Evolutionary conservation across 1,140 invertebrate species (phyloP), one percentile per base, ranked within the genome.

Genomic region (Conus ventricosus): DNA sequence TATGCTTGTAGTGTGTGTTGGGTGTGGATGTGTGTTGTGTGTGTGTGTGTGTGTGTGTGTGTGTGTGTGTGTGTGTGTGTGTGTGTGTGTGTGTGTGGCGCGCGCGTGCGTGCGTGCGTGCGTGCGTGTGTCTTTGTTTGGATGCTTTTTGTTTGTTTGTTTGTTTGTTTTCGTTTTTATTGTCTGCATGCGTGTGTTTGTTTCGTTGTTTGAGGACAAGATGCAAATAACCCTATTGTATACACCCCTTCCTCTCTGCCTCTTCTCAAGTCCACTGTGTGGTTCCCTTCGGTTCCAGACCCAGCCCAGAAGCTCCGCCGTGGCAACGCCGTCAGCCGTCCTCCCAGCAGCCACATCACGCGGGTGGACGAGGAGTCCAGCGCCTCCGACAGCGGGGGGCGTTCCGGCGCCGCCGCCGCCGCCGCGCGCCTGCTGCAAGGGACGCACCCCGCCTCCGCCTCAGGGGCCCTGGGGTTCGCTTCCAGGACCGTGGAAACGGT

Each of bases 341-440:
- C 91, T 11, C 93, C 91, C 1, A 92, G 91, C 88, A 90, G 91
- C 84, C 91, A 93, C 82, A 90, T 93, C 78, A 91, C 92, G 17
- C 90, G 91, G 5, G 93, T 93, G 55, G 92, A 93, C 88, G 93
- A 94, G 84, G 93, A 94, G 85, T 93, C 92, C 39, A 90, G 81
- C 25, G 92, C 89, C 54, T 87, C 90, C 5, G 90, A 91, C 80
- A 87, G 90, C 86, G 87, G 53, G 87, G 87, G 87, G n/a, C 90
- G 82, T 6, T 85, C 57, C 11, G 89, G 81, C 57, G 83, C 63
- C 17, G 71, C 63, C 63, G 57, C 57, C 84, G 85, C 75, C 84
- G 67, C 67, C 0, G 67, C 67, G 11, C 11, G 13, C 67, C 67
- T 7, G 13, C 67, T 20, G 11, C 67, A 20, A 6, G 11, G 20